Base-by-base conservation (phyloP, 2,113 vertebrate species). In the Gambusia affinis region DNA sequence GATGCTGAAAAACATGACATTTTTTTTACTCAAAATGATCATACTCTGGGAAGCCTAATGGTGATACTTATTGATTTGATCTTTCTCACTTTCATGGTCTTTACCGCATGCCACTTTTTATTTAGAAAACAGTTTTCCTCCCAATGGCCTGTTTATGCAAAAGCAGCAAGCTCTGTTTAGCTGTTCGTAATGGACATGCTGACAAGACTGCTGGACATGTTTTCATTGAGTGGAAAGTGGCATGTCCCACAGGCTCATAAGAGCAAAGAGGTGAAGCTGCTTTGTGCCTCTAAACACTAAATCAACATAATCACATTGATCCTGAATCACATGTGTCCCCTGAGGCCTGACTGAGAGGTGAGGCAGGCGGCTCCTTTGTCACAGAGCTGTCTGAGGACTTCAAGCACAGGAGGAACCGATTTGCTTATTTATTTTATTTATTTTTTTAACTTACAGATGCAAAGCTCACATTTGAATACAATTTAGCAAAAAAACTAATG, bases 221-320 rank as follows among this genome's bases (percentile, higher is more conserved):
- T 78, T 70, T 87, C 86, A 81, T 76, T 76, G 63, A 72, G 69
- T 74, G 78, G 71, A 73, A 69, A 89, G 71, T 82, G 85, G 79
- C 77, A 75, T 63, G 39, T 89, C 88, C 87, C 85, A 68, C 24
- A 68, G 84, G 85, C 80, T 64, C 37, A 0, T 8, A 7, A 69
- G 87, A 82, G 83, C 86, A 74, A 28, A 76, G 71, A 87, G 87
- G 87, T 89, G 72, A 90, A 90, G 79, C 64, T 87, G 86, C 87
- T 88, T 72, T 74, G 70, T 79, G 82, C 70, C 71, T 64, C 70
- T 57, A 83, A 82, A 85, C 79, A 75, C 64, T 64, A 79, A 87
- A 86, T 83, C 81, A 87, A 84, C 79, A 85, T 80, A 84, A 90
- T 83, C 73, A 82, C 80, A 87, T 76, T 78, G 85, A 86, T 90